Evolutionary conservation across 2,113 vertebrate genomes (phyloP).

Genomic region (Proterorhinus semilunaris): DNA sequence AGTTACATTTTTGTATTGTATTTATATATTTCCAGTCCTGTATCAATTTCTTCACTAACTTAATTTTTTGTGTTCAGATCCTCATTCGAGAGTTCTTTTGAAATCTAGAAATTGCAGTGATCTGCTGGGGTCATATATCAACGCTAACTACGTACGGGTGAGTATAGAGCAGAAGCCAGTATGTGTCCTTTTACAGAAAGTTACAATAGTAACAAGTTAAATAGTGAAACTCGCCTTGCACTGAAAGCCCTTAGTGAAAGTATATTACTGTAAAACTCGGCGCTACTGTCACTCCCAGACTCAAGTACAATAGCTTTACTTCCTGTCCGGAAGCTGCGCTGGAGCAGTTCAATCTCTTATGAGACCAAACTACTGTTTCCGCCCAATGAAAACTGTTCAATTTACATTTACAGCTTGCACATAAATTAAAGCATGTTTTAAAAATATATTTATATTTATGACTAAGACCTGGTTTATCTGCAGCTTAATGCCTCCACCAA

Average conservation of each 20-base stretch:
- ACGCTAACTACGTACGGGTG: conserved; percentile 95
- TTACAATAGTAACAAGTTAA: not conserved
- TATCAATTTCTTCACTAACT: not conserved
- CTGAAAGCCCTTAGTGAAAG: conserved; percentile 43
- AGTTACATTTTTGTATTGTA: not conserved
- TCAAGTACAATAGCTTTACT: conserved; percentile 42
- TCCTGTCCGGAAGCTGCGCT: conserved; percentile 52
- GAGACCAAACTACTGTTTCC: not conserved
- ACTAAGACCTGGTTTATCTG: too few species aligned
- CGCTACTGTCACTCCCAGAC: conserved; percentile 37
- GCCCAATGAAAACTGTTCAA: not conserved
- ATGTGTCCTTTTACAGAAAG: too few species aligned
- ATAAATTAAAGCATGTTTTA: not conserved
- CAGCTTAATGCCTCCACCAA: too few species aligned
- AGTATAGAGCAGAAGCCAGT: conserved; percentile 39
- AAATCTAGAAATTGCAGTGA: conserved; percentile 85
- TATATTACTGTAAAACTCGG: conserved; percentile 10
- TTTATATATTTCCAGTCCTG: too few species aligned
- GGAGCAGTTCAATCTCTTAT: conserved; percentile 19
- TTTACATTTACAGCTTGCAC: not conserved
- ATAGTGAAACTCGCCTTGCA: not conserved
- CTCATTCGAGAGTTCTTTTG: conserved; percentile 89
- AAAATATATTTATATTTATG: too few species aligned
- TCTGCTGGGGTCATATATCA: conserved; percentile 91
- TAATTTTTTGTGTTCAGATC: conserved; percentile 73